Percentiles rank a stretch among this genome's conserved stretches.
Conservation (phyloP, 2,888 invertebrate species). For the Brenthis ino region DNA sequence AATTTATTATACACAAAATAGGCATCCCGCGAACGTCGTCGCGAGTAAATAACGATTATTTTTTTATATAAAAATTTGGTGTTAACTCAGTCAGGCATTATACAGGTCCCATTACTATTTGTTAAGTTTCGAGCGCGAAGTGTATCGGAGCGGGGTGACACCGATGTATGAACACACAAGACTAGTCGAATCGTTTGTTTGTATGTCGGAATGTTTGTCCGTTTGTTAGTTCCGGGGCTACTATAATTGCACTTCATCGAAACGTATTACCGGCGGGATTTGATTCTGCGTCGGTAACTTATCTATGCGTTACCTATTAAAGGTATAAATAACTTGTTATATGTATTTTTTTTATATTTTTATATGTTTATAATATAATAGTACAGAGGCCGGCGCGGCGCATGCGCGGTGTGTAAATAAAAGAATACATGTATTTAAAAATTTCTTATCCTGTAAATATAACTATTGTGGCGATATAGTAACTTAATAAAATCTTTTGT, state of each 20-base stretch:
- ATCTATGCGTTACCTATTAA: constrained; percentile 16
- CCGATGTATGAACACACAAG: constrained; percentile 64
- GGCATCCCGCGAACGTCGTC: constrained; percentile 31
- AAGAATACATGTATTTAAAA: constrained; percentile 4
- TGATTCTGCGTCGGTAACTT: constrained; percentile 18
- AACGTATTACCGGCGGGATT: constrained; percentile 28
- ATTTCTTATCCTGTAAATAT: constrained; percentile 11
- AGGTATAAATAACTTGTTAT: constrained; percentile 7
- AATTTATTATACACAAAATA: constrained; percentile 40
- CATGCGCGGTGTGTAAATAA: constrained; percentile 8
- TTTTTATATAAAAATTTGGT: constrained; percentile 66
- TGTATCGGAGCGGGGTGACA: constrained; percentile 41
- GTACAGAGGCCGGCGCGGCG: background rate
- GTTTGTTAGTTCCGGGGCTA: background rate
- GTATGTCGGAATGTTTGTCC: constrained; percentile 50
- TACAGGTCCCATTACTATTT: constrained; percentile 66
- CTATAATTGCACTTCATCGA: constrained; percentile 17
- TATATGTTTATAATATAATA: background rate
- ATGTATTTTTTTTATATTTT: constrained; percentile 1
- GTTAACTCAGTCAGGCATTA: constrained; percentile 71
- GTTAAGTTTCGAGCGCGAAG: constrained; percentile 48
- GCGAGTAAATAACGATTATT: constrained; percentile 52
- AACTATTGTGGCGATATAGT: constrained; percentile 13
- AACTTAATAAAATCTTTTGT: constrained; percentile 10
- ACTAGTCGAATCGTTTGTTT: constrained; percentile 59